Evolutionary conservation across 2,888 invertebrate genomes (phyloP).

Genomic region (Temnothorax unifasciatus): DNA sequence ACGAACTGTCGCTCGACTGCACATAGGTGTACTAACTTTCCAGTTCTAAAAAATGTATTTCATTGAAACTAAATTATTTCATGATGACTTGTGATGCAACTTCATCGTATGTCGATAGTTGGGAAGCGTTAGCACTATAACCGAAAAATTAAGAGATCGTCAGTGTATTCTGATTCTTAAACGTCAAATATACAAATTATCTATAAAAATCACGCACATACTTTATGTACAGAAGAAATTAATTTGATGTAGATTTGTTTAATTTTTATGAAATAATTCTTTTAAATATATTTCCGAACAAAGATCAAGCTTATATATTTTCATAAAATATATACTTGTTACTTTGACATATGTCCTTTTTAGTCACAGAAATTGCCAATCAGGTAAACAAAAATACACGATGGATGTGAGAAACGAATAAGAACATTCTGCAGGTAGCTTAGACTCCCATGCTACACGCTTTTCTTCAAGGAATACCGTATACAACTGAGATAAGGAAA

Average conservation of each 20-base stretch:
- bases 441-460: not conserved
- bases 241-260: not conserved
- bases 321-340: not conserved
- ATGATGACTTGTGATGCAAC: not conserved
- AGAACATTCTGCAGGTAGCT: not conserved
- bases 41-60: conserved; percentile 49
- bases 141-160: not conserved
- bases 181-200: not conserved
- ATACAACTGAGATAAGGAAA: conserved; percentile 50
- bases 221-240: not conserved
- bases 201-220: not conserved
- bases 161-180: not conserved
- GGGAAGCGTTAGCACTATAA: not conserved
- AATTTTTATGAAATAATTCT: not conserved
- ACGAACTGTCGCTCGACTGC: conserved; percentile 62
- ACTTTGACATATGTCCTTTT: not conserved
- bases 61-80: conserved; percentile 51
- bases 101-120: not conserved
- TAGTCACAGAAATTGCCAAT: not conserved
- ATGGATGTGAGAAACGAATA: not conserved
- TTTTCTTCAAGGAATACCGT: not conserved
- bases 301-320: not conserved
- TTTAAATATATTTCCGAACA: not conserved
- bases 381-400: not conserved
- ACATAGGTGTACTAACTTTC: conserved; percentile 48